Percentiles rank a stretch among this genome's conserved stretches.
These are phyloP conservation scores for Luperina nickerlii DNA, from an alignment of 2,888 invertebrate species.

Conservation along the genomic window DNA sequence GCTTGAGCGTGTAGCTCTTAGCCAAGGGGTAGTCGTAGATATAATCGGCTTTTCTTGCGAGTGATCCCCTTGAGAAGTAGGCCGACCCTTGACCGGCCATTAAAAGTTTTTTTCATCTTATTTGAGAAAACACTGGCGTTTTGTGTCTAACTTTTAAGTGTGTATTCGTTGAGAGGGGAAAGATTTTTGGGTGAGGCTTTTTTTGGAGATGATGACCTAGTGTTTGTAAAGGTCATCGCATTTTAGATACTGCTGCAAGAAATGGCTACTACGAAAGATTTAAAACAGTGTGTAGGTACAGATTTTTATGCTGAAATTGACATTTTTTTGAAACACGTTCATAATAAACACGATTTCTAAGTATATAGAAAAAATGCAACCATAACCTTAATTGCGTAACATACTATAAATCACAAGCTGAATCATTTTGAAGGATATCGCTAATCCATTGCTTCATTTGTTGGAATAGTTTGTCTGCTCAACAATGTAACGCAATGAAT, in stretches of 20 bases:
- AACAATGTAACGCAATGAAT: too few species aligned
- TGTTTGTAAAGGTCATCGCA: neutral
- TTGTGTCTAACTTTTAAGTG: slow-evolving; percentile 41
- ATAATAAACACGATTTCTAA: too few species aligned
- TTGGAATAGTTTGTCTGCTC: too few species aligned
- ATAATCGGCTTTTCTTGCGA: slow-evolving; percentile 61
- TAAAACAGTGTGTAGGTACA: neutral
- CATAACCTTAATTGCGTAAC: neutral
- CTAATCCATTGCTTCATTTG: too few species aligned
- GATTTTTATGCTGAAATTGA: neutral
- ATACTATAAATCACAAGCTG: too few species aligned
- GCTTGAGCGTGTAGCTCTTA: neutral
- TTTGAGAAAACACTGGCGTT: slow-evolving; percentile 34
- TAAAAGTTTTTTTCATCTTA: slow-evolving; percentile 56
- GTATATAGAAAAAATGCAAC: too few species aligned
- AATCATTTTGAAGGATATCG: neutral
- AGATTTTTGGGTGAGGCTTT: neutral
- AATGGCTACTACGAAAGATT: neutral
- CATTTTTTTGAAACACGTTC: neutral
- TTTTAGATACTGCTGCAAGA: neutral
- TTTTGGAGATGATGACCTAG: neutral
- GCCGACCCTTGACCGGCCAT: slow-evolving; percentile 48
- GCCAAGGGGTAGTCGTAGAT: slow-evolving; percentile 1
- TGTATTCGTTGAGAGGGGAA: slow-evolving; percentile 14
- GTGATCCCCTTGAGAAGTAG: slow-evolving; percentile 44